Evolutionary conservation across 2,888 invertebrate species (phyloP), one percentile per base, ranked within the genome.

Genomic region (Argynnis bischoffii): DNA sequence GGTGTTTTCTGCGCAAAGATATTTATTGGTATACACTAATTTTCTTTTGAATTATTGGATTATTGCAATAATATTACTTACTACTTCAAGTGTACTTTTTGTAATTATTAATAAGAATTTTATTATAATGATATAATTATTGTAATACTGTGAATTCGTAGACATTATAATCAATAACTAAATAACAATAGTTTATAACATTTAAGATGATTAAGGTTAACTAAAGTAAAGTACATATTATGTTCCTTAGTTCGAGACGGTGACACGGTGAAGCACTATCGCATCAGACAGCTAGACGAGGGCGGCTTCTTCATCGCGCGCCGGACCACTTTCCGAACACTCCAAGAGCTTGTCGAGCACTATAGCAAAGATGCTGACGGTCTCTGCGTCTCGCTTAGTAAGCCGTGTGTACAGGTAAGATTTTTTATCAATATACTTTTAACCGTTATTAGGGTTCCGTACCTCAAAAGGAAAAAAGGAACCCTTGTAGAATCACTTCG

Each of bases 251-350:
- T 99, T 76, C 96, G 99, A 77, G 99, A 99, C 93, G 99, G 99
- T 74, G 99, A 99, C 90, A 99, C 99, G 61, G 99, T 99, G 72
- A 99, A 99, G 87, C 99, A 99, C 93, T 99, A 99, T 93, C 96
- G 99, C 84, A 99, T 99, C 88, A 95, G 99, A 79, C 99, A 99
- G 92, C 93, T 99, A 83, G 99, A 99, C 89, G 99, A 99, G 89
- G 98, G 99, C 72, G 99, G 99, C 65, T 99, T 99, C 94, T 99
- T 99, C 94, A 99, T 99, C 81, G 99, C 99, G 68, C 94, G 99
- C 79, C 95, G 99, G 85, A 99, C 99, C 78, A 99, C 99, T 74
- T 99, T 99, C 94, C 95, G 98, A 78, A 99, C 99, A 15, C 94
- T 99, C 63, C 98, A 99, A 88, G 99, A 99, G 88, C 95, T 99